phyloP scores from a whole-genome alignment of 1,140 invertebrate species.

The Anastrepha obliqua region DNA sequence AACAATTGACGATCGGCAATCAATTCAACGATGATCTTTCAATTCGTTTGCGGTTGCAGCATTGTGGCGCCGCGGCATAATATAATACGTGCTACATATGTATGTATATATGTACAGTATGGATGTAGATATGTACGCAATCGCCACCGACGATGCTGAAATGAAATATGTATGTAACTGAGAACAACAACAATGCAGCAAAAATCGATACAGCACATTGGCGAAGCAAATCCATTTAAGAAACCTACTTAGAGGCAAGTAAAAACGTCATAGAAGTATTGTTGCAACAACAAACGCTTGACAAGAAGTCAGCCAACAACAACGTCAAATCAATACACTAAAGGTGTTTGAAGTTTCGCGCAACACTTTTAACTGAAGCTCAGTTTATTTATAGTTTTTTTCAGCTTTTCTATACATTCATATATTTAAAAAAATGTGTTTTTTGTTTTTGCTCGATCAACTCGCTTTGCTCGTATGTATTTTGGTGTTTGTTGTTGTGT shows the following conservation, averaged over 20 bases:
- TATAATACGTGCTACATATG: neutral
- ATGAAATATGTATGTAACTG: neutral
- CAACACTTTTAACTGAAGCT: slow-evolving; percentile 16
- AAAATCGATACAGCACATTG: neutral
- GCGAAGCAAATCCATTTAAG: neutral
- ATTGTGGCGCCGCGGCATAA: slow-evolving; percentile 11
- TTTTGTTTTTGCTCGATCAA: neutral
- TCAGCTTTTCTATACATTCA: too few relatives aligned
- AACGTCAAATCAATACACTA: neutral
- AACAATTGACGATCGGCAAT: slow-evolving; percentile 26
- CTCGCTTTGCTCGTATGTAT: neutral
- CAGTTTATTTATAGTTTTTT: neutral
- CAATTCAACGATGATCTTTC: slow-evolving; percentile 20
- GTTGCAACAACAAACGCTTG: neutral
- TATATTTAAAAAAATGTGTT: neutral
- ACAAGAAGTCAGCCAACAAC: neutral
- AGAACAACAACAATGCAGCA: neutral
- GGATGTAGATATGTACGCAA: neutral
- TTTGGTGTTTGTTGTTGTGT: neutral
- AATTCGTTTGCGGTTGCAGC: neutral
- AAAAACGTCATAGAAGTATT: neutral
- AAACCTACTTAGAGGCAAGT: neutral
- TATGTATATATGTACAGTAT: neutral
- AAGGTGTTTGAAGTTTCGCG: slow-evolving; percentile 49
- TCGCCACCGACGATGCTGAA: neutral